phyloP scores from a whole-genome alignment of 2,797 vertebrate species.

The Lindbergichthys nudifrons region DNA sequence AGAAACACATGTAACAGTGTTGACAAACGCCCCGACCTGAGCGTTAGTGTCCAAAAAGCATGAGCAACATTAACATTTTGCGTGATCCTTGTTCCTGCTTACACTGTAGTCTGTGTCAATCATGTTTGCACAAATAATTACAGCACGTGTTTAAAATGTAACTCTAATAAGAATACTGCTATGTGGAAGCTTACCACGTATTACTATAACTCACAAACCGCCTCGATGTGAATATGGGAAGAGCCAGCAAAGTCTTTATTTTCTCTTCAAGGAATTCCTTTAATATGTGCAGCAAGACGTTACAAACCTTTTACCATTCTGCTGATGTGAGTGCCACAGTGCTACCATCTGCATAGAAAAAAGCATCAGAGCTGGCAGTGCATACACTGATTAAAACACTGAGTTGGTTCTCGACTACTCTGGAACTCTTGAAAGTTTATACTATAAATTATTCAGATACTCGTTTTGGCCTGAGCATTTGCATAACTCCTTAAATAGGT shows the following conservation, averaged over 20 bases:
- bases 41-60: neutral
- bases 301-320: constrained; percentile 11
- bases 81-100: neutral
- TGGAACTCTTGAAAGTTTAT: constrained; percentile 21
- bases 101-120: neutral
- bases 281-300: neutral
- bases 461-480: neutral
- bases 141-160: neutral
- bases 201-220: neutral
- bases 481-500: neutral
- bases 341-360: constrained; percentile 27
- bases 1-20: neutral
- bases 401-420: constrained; percentile 8
- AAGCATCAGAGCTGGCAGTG: constrained; percentile 26
- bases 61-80: neutral
- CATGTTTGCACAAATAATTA: neutral
- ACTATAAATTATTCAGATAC: neutral
- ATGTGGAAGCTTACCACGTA: neutral
- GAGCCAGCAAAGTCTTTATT: neutral
- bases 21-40: neutral
- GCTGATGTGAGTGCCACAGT: constrained; percentile 19
- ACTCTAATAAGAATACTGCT: neutral
- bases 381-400: constrained; percentile 27
- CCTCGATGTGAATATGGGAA: neutral
- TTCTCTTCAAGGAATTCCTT: constrained; percentile 19